Evolutionary conservation across 1,140 invertebrate species (phyloP).

Genomic region (Apocrypta bakeri): DNA sequence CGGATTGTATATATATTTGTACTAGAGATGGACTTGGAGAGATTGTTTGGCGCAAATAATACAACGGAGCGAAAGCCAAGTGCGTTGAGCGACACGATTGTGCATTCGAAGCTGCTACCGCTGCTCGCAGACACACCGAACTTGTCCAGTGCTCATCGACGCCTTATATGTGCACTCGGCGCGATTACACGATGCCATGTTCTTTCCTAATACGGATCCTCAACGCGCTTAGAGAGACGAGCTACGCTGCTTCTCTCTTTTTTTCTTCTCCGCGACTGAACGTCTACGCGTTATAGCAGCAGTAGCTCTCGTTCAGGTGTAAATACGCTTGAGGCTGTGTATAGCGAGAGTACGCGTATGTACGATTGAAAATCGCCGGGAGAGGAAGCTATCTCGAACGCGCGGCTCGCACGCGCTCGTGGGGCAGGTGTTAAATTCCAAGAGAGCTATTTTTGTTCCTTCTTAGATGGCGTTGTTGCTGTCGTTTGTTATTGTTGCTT

Average conservation of each 20-base stretch:
- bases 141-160: slow-evolving; percentile 60
- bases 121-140: slow-evolving; percentile 49
- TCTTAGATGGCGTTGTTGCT: no score
- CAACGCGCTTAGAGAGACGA: slow-evolving; percentile 55
- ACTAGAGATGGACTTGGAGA: no score
- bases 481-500: background rate
- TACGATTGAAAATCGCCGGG: background rate
- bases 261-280: background rate
- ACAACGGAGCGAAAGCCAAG: slow-evolving; percentile 15
- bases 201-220: slow-evolving; percentile 65
- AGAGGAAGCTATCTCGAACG: background rate
- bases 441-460: background rate
- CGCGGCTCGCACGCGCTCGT: no score
- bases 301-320: slow-evolving; percentile 26
- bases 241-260: slow-evolving; percentile 12
- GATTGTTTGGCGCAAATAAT: background rate
- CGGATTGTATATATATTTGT: no score
- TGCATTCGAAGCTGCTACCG: background rate
- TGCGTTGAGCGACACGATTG: slow-evolving; percentile 9
- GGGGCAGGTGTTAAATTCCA: no score
- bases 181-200: slow-evolving; percentile 61
- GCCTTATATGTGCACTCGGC: slow-evolving; percentile 63
- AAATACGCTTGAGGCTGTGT: slow-evolving; percentile 25
- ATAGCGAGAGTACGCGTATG: background rate
- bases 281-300: background rate